Evolutionary conservation across 2,888 invertebrate genomes (phyloP), one percentile per base, ranked within the genome.

Genomic region (Neoaliturus tenellus): DNA sequence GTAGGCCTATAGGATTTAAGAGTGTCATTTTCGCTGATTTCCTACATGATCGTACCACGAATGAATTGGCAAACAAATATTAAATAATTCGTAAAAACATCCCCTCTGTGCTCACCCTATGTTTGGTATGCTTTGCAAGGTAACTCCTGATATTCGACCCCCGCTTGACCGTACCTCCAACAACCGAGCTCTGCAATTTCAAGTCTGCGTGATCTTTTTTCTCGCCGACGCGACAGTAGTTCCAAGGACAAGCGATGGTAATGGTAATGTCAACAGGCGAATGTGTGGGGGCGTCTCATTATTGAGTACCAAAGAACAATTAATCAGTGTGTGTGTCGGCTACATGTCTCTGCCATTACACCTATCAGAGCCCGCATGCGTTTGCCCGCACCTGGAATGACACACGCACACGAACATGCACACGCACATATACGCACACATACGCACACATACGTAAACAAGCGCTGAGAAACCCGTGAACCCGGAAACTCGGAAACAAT

Each of bases 271-370:
- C 31, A 62, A 62, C 31, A 31, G 62, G 17, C 2, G 23, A 28
- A 31, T 62, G 62, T 62, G 62, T 62, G 62, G 62, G 62, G 31
- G 25, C 62, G 31, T 62, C 62, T 62, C 31, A 62, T 51, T 58
- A 58, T 62, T 62, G 62, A 62, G 28, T 62, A 28, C 62, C 31
- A 62, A 31, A 31, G 25, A 55, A 78, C 55, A 75, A 75, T 75
- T 75, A 75, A 75, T 75, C 75, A 78, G 20, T 31, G n/a, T 8
- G n/a, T 8, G 55, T 35, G 55, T 55, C 20, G 33, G 35, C 33
- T n/a, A 78, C 78, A 78, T 12, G 78, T 55, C 51, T 78, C 55
- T 31, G 55, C 78, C 78, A 78, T 78, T 78, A 51, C 33, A 20
- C 48, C 55, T 35, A 35, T 35, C 31, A 20, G 33, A 14, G 23